Conservation (phyloP, 2,113 vertebrate species). For the Willisornis vidua region DNA sequence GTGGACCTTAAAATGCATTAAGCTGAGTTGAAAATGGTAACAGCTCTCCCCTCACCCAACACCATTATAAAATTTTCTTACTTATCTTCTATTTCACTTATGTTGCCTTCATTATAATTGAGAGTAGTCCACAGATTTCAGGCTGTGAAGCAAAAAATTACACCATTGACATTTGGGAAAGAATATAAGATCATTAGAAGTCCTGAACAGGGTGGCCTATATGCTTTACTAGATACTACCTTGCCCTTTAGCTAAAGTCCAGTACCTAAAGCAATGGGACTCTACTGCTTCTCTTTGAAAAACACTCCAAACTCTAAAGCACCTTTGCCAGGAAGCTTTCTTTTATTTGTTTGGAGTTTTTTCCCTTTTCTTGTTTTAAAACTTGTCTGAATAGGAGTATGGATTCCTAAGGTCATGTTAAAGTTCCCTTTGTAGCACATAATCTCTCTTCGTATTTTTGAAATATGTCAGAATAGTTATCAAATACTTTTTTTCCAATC, state of each 20-base stretch:
- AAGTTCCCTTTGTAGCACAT: background rate
- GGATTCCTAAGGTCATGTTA: background rate
- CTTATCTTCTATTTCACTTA: conserved; percentile 1
- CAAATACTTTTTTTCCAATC: background rate
- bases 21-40: background rate
- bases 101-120: conserved; percentile 19
- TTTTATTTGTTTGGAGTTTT: background rate
- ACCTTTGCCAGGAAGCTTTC: background rate
- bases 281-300: conserved; percentile 18
- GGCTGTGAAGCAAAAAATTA: conserved; percentile 53
- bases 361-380: background rate
- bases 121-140: conserved; percentile 9
- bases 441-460: background rate
- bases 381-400: background rate
- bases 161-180: conserved; percentile 51
- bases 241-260: conserved; percentile 55
- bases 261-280: conserved; percentile 38
- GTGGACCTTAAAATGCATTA: background rate
- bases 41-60: background rate
- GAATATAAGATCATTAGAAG: conserved; percentile 44
- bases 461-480: background rate
- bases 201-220: conserved; percentile 18
- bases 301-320: background rate
- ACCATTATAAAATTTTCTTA: background rate
- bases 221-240: conserved; percentile 14